These are phyloP conservation scores for Babyrousa celebensis DNA, from an alignment of 2,797 vertebrate species.

Conservation along the genomic window DNA sequence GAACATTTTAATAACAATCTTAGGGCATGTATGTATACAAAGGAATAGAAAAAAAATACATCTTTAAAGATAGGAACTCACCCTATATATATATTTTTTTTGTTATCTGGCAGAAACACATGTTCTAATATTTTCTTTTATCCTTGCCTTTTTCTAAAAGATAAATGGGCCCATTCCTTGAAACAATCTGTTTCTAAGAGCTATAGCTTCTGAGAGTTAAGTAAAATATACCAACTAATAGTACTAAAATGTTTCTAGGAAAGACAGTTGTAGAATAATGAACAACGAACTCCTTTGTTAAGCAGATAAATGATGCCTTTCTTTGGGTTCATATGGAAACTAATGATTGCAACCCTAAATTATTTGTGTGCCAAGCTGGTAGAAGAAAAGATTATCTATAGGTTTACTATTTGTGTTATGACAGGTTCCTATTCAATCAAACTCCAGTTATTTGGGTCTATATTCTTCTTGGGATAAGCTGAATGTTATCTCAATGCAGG, in stretches of 20 bases:
- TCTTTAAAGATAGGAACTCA: slow-evolving; percentile 64
- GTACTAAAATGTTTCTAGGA: slow-evolving; percentile 71
- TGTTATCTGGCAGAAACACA: slow-evolving; percentile 76
- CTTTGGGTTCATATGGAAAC: background rate
- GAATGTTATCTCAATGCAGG: background rate
- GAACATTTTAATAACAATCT: background rate
- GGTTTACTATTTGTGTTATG: slow-evolving; percentile 1
- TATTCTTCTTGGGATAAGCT: slow-evolving; percentile 1
- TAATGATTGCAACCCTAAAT: background rate
- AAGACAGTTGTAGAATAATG: slow-evolving; percentile 53
- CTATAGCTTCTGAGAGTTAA: slow-evolving; percentile 44
- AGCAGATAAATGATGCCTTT: slow-evolving; percentile 48
- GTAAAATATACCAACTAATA: slow-evolving; percentile 58
- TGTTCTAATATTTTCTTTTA: slow-evolving; percentile 52
- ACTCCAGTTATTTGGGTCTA: background rate
- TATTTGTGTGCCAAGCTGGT: slow-evolving; percentile 46
- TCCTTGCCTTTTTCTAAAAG: slow-evolving; percentile 55
- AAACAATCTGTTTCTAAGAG: slow-evolving; percentile 60
- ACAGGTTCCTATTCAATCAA: slow-evolving; percentile 39
- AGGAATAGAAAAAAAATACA: slow-evolving; percentile 36
- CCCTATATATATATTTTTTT: slow-evolving; percentile 53
- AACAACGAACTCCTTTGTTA: slow-evolving; percentile 55
- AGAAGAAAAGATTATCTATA: background rate
- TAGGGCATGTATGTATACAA: background rate
- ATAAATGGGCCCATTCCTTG: slow-evolving; percentile 62